Conservation (phyloP, 2,113 vertebrate species). For the Acanthisitta chloris region DNA sequence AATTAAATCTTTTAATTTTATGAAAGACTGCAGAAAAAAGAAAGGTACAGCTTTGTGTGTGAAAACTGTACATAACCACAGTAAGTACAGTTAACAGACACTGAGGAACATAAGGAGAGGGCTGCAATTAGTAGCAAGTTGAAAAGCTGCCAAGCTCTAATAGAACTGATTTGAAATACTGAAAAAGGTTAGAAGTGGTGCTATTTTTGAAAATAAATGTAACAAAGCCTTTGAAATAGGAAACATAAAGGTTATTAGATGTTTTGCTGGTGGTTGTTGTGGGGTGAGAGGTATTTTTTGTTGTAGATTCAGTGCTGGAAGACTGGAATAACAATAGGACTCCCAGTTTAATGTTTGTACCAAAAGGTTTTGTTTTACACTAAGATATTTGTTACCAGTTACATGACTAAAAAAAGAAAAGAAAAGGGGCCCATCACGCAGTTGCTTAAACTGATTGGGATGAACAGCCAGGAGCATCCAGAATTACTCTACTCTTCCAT, state of each 20-base stretch:
- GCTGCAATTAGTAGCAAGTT: background rate
- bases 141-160: background rate
- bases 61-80: background rate
- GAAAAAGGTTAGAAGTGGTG: background rate
- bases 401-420: background rate
- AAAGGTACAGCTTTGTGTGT: background rate
- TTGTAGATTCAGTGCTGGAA: background rate
- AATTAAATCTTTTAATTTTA: background rate
- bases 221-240: background rate
- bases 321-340: background rate
- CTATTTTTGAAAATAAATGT: background rate
- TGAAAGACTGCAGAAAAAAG: background rate
- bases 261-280: background rate
- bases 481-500: background rate
- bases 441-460: background rate
- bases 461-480: background rate
- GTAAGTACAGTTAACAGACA: background rate
- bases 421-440: rapidly evolving
- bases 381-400: background rate
- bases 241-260: background rate
- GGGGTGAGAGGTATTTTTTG: background rate
- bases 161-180: background rate
- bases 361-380: background rate
- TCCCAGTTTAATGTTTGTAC: background rate
- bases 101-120: background rate